Conservation (phyloP, 1,140 invertebrate genomes). For the Teleopsis dalmanni region DNA sequence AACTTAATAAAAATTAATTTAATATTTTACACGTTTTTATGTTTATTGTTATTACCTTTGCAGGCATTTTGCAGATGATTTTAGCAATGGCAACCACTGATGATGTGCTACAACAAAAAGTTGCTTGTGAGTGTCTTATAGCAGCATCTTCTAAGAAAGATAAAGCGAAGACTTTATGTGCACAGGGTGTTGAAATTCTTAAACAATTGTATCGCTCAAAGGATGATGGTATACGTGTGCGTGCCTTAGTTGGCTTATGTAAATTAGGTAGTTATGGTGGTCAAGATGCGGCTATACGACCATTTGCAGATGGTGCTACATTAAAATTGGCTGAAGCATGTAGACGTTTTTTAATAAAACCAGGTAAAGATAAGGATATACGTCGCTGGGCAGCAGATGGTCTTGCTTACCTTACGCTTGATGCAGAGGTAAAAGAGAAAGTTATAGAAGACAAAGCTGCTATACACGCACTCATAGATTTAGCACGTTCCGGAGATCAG, state of each 20-base stretch:
- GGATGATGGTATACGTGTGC: constrained; percentile 81
- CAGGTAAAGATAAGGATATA: constrained; percentile 78
- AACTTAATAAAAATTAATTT: constrained; percentile 1
- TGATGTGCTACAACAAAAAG: constrained; percentile 78
- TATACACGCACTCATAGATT: constrained; percentile 77
- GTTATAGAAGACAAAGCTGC: constrained; percentile 79
- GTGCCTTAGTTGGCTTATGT: constrained; percentile 89
- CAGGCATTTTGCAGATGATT: constrained; percentile 89
- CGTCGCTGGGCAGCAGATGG: constrained; percentile 96
- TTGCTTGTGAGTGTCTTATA: constrained; percentile 93
- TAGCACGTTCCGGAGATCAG: constrained; percentile 79
- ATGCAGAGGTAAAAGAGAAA: constrained; percentile 98
- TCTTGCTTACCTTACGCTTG: constrained; percentile 91
- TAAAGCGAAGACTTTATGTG: constrained; percentile 85
- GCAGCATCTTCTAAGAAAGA: constrained; percentile 96
- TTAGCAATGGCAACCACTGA: constrained; percentile 90
- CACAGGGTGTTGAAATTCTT: constrained; percentile 86
- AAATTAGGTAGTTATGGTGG: constrained; percentile 95
- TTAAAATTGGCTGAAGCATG: constrained; percentile 92
- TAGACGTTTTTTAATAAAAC: constrained; percentile 79
- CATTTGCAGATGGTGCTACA: constrained; percentile 92
- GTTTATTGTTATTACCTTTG: neutral
- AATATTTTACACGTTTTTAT: neutral
- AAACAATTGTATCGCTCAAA: constrained; percentile 89
- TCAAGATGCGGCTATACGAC: constrained; percentile 86